Evolutionary conservation across 1,140 invertebrate species (phyloP), one percentile per base, ranked within the genome.

Genomic region (Diorhabda sublineata): DNA sequence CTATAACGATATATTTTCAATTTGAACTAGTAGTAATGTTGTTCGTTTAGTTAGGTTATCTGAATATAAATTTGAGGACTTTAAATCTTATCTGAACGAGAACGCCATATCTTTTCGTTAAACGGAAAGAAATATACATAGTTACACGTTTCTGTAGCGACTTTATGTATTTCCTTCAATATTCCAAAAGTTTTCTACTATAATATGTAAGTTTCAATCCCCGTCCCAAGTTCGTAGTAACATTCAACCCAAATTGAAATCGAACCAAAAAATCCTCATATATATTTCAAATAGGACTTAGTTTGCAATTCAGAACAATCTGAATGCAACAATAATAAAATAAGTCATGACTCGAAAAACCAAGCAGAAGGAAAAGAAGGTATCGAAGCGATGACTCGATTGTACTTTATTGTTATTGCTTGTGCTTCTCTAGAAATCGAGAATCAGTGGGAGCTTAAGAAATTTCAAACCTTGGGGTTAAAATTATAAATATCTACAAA

Each of bases 281-380:
- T 52, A 52, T 52, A 52, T 52, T 52, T 52, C 47, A 52, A 52
- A 64, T 11, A 64, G 9, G 52, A 63, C 61, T 63, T 45, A 45
- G 42, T 45, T 43, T 62, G 41, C 61, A 62, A 62, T 62, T 66
- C 64, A 58, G 62, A 68, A 61, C 64, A 61, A 58, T 63, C 67
- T 60, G 64, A 71, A 71, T 71, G 62, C 67, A 66, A 71, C 66
- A 71, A 71, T 71, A 68, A 71, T 71, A 71, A 71, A 71, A 71
- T 68, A 68, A 68, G 66, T 71, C 69, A 70, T 70, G 69, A 61
- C 45, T 69, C 63, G 62, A n/a, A 43, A 60, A 45, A 43, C n/a
- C 47, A 61, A 61, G 59, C 26, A 41, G 42, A 41, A 26, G 59
- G 7, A 26, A 8, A 9, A 8, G 26, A 61, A 52, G 47, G 47